Percentiles rank a stretch among this genome's conserved stretches.
These are phyloP conservation scores for Eucidaris tribuloides DNA, from an alignment of 35 echinoderm and acorn worm species.

Conservation along the genomic window DNA sequence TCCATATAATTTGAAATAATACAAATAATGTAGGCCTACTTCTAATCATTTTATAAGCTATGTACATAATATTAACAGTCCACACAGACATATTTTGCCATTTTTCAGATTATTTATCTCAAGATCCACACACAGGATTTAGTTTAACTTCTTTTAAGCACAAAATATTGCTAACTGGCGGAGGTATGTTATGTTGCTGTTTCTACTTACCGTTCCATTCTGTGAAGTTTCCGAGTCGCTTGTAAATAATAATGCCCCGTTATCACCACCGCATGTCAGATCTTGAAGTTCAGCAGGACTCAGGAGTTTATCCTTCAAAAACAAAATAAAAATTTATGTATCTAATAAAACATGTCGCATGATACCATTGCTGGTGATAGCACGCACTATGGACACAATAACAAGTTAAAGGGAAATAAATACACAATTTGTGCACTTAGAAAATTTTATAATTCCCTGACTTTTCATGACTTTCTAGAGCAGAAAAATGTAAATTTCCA, in stretches of 20 bases:
- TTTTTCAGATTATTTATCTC: neutral
- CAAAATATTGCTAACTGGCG: no score
- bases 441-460: no score
- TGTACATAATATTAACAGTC: neutral
- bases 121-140: no score
- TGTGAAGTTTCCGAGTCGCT: neutral
- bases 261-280: conserved; percentile 59
- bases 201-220: conserved; percentile 32
- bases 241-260: conserved; percentile 21
- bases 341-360: no score
- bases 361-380: no score
- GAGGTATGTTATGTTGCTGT: no score
- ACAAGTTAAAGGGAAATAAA: no score
- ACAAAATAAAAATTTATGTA: conserved; percentile 8
- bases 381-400: no score
- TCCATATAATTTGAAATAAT: neutral
- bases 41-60: neutral
- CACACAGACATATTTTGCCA: neutral
- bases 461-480: no score
- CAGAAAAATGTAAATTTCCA: no score
- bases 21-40: neutral
- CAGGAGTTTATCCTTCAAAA: conserved; percentile 44
- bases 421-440: no score
- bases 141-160: neutral
- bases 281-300: conserved; percentile 64